Conservation (phyloP, 2,888 invertebrate species). For the Oscheius myriophilus region DNA sequence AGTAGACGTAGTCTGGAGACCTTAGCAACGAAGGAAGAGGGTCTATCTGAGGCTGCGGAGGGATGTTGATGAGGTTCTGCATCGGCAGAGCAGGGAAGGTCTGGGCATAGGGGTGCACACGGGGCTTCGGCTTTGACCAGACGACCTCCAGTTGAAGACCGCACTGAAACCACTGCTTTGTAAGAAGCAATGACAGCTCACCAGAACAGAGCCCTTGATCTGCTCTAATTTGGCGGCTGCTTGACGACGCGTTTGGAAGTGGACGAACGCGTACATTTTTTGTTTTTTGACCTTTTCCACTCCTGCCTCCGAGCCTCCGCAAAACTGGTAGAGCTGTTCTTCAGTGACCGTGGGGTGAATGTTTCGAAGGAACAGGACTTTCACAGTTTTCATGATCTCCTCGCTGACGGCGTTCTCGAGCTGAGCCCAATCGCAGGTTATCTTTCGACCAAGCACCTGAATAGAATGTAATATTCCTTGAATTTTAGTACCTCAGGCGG, state of each 20-base stretch:
- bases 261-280: conserved; percentile 29
- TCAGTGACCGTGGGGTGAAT: conserved; percentile 21
- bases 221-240: conserved; percentile 10
- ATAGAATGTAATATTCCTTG: neutral
- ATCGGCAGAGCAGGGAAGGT: neutral
- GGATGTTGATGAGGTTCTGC: neutral
- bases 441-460: conserved; percentile 17
- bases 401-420: conserved; percentile 17
- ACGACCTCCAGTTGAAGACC: conserved; percentile 15
- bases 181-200: neutral
- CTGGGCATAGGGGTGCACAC: conserved; percentile 2
- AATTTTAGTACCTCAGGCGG: conserved; percentile 6
- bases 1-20: conserved; percentile 1
- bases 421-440: conserved; percentile 32
- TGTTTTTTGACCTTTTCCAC: conserved; percentile 26
- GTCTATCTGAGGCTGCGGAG: neutral
- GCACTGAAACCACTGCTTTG: conserved; percentile 3
- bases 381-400: conserved; percentile 26
- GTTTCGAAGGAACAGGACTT: conserved; percentile 26
- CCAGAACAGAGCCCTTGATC: conserved; percentile 3
- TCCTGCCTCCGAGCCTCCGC: conserved; percentile 16
- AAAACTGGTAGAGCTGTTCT: conserved; percentile 15
- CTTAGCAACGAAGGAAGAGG: neutral
- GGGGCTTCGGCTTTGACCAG: conserved; percentile 28
- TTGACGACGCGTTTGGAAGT: conserved; percentile 11